Conservation (phyloP, 2,113 vertebrate species). For the Oreochromis aureus region DNA sequence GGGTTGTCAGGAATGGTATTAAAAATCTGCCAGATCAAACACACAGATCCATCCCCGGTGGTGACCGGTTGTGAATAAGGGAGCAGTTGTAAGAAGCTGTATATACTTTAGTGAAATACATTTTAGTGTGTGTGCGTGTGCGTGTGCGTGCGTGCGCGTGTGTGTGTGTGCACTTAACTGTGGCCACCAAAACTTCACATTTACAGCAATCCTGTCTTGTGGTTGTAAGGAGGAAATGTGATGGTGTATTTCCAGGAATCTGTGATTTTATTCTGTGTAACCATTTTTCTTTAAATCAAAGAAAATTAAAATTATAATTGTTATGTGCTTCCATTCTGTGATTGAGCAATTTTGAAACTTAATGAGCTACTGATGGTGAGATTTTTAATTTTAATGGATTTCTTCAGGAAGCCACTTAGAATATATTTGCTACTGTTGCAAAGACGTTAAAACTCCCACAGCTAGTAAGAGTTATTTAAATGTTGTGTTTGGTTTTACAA, state of each 20-base stretch:
- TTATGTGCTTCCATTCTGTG: neutral
- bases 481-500: neutral
- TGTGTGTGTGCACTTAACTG: neutral
- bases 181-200: neutral
- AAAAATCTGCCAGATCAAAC: neutral
- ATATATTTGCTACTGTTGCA: neutral
- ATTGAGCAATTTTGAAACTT: neutral
- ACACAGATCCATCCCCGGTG: neutral
- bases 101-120: neutral
- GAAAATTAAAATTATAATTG: neutral
- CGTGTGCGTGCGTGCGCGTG: too few species aligned
- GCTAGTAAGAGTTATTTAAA: neutral
- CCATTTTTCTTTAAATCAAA: neutral
- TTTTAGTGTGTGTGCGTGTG: neutral
- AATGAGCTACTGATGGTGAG: neutral
- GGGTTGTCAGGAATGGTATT: neutral
- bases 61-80: neutral
- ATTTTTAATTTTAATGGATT: neutral
- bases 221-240: neutral
- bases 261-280: neutral
- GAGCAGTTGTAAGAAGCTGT: neutral
- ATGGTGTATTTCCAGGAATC: neutral
- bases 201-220: neutral
- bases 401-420: neutral
- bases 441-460: neutral